These are phyloP conservation scores for Myotis daubentonii DNA, from an alignment of 2,797 vertebrate genomes.

Conservation along the genomic window DNA sequence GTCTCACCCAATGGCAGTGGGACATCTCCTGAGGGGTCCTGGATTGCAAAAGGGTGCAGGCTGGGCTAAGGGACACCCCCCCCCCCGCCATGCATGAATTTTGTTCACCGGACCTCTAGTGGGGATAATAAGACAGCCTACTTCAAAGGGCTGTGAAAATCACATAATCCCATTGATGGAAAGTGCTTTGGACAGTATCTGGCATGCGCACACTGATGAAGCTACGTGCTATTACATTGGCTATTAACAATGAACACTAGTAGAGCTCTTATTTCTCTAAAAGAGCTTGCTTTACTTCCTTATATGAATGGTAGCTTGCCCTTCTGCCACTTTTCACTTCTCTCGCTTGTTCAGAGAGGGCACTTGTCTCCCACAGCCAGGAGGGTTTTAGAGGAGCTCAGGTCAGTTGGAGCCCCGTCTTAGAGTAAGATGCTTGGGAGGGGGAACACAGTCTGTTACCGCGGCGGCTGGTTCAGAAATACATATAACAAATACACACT, in stretches of 20 bases:
- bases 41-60: too few species aligned
- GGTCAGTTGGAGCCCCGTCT: conserved; percentile 65
- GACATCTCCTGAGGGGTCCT: too few species aligned
- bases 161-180: not conserved
- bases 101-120: not conserved
- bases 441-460: not conserved
- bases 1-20: too few species aligned
- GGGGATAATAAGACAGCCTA: not conserved
- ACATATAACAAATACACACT: not conserved
- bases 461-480: not conserved
- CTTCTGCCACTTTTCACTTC: not conserved
- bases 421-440: not conserved
- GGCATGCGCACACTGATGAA: not conserved
- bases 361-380: conserved; percentile 51
- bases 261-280: not conserved
- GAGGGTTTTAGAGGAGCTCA: conserved; percentile 71
- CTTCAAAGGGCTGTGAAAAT: not conserved
- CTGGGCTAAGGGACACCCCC: too few species aligned
- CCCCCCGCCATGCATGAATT: too few species aligned
- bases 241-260: not conserved
- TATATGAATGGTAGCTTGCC: not conserved
- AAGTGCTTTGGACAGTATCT: not conserved
- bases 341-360: not conserved
- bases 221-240: not conserved
- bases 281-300: not conserved